Conservation (phyloP, 1,140 invertebrate genomes). For the Mya arenaria region DNA sequence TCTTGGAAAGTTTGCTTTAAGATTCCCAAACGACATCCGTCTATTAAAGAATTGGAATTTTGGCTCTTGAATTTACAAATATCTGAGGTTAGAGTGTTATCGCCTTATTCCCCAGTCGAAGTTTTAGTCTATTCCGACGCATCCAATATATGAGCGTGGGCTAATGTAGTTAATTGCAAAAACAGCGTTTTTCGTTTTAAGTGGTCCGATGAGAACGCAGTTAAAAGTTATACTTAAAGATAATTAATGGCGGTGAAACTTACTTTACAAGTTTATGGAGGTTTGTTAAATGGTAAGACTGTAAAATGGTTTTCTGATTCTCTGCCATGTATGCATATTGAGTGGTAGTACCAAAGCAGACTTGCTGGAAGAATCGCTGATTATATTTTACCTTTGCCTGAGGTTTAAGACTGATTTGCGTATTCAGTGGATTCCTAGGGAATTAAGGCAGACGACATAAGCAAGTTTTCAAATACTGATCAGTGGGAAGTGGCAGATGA, state of each 20-base stretch:
- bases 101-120: background rate
- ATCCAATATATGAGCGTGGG: background rate
- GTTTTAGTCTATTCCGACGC: slow-evolving; percentile 18
- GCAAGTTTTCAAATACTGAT: background rate
- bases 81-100: background rate
- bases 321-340: too few relatives aligned
- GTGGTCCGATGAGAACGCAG: background rate
- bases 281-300: background rate
- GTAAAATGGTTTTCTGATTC: background rate
- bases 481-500: too few relatives aligned
- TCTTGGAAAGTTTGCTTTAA: background rate
- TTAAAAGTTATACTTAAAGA: background rate
- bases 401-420: background rate
- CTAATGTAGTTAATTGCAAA: background rate
- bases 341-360: slow-evolving; percentile 9
- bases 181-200: background rate
- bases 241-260: background rate
- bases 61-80: background rate
- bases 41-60: slow-evolving; percentile 2
- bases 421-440: slow-evolving; percentile 29
- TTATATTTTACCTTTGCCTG: slow-evolving; percentile 22
- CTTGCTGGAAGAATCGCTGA: slow-evolving; percentile 6
- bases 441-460: background rate
- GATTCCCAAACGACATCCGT: background rate
- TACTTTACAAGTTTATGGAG: background rate